Conservation (phyloP, 1,140 invertebrate genomes). For the Fopius arisanus region DNA sequence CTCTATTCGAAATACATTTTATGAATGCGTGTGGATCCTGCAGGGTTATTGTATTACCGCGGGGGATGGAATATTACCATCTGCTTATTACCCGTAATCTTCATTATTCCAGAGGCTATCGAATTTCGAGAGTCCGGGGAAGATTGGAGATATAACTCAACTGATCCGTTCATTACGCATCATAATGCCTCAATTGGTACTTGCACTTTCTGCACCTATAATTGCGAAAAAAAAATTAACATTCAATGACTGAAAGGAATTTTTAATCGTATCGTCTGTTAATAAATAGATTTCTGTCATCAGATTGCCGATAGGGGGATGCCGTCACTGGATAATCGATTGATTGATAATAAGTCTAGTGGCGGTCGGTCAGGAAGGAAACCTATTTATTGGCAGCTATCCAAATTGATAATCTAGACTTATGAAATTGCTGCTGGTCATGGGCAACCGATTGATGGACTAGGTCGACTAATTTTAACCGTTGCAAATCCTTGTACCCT, state of each 20-base stretch:
- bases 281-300: too few species aligned
- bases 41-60: slow-evolving; percentile 40
- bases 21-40: slow-evolving; percentile 35
- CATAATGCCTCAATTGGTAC: too few species aligned
- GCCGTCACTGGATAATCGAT: too few species aligned
- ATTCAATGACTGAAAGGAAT: too few species aligned
- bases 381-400: too few species aligned
- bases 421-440: background rate
- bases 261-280: too few species aligned
- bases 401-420: too few species aligned
- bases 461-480: background rate
- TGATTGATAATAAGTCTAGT: too few species aligned
- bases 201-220: too few species aligned
- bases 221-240: too few species aligned
- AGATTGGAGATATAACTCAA: background rate
- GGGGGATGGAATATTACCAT: slow-evolving; percentile 51
- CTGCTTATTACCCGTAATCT: slow-evolving; percentile 56
- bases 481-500: background rate
- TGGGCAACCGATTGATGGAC: background rate
- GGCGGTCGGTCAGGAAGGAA: too few species aligned
- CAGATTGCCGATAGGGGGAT: too few species aligned
- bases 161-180: background rate
- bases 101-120: slow-evolving; percentile 32
- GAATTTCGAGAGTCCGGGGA: background rate
- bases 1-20: slow-evolving; percentile 53